These are phyloP conservation scores for Lissocephala sabroskyi DNA, from an alignment of 2,888 invertebrate genomes.

Conservation along the genomic window DNA sequence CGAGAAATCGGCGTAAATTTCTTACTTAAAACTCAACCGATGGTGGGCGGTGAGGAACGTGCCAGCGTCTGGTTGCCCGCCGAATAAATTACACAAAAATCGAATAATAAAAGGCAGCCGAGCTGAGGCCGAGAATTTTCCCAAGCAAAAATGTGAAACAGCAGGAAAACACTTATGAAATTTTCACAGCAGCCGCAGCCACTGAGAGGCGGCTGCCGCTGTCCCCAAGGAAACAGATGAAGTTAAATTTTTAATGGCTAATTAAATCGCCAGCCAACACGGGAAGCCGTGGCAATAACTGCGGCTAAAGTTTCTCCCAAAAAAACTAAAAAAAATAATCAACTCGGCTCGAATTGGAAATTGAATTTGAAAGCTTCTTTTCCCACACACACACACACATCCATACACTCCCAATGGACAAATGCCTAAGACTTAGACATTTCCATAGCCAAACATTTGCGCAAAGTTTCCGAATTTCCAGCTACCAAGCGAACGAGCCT, in stretches of 20 bases:
- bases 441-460: slow-evolving; percentile 2
- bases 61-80: background rate
- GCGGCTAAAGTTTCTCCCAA: no score
- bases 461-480: background rate
- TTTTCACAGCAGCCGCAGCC: background rate
- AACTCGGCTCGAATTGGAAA: slow-evolving; percentile 39
- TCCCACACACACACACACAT: background rate
- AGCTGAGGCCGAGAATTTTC: slow-evolving; percentile 10
- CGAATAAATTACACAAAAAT: slow-evolving; percentile 34
- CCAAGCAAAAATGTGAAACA: slow-evolving; percentile 13
- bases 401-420: no score
- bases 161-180: slow-evolving; percentile 37
- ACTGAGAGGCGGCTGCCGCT: slow-evolving; percentile 6
- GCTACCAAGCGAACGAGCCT: no score
- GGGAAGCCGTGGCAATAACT: background rate
- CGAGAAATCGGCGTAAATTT: slow-evolving; percentile 39
- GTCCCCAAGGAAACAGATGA: slow-evolving; percentile 3
- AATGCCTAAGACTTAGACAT: no score
- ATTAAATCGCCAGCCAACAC: slow-evolving; percentile 59
- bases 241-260: slow-evolving; percentile 45
- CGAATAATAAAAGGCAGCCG: slow-evolving; percentile 17
- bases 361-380: slow-evolving; percentile 47
- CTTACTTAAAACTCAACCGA: slow-evolving; percentile 5
- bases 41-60: background rate
- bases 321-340: no score